A percentile compares a stretch with the other conserved stretches of the same genome.
phyloP scores from a whole-genome alignment of 2,797 vertebrate genomes.

The Halcyon badia region DNA sequence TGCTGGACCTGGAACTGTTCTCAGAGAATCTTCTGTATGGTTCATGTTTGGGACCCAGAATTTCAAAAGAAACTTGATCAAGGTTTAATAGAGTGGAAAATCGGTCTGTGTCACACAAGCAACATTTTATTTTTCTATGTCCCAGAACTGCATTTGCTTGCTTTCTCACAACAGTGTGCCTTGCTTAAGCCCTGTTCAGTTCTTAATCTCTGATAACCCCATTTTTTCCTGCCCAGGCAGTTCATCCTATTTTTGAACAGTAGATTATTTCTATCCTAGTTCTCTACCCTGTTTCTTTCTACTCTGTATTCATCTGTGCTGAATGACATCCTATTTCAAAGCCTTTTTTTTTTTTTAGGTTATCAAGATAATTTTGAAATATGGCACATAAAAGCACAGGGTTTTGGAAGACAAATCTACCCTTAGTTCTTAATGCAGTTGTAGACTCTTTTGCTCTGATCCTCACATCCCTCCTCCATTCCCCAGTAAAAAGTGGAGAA shows the following conservation, averaged over 20 bases:
- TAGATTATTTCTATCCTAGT: constrained; percentile 11
- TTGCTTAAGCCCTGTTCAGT: neutral
- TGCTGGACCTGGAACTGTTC: neutral
- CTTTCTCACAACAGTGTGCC: neutral
- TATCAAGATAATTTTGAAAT: constrained; percentile 26
- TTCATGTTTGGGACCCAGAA: neutral
- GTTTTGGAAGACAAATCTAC: neutral
- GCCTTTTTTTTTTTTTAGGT: constrained; percentile 41
- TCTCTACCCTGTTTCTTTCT: constrained; percentile 7
- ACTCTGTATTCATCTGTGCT: neutral
- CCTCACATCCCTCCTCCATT: neutral
- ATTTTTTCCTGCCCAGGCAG: neutral
- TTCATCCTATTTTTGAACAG: constrained; percentile 37
- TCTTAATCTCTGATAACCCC: constrained; percentile 13
- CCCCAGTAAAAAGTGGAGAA: neutral
- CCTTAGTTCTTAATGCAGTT: neutral
- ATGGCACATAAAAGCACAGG: neutral
- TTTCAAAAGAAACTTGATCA: neutral
- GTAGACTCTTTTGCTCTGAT: neutral
- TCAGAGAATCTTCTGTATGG: neutral
- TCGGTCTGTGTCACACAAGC: neutral
- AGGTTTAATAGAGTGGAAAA: neutral
- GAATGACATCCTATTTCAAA: constrained; percentile 26
- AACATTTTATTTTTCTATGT: neutral
- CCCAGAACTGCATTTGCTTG: neutral